A percentile compares a stretch with the other conserved stretches of the same genome.
These are phyloP conservation scores for Philotrypesis tridentata DNA, from an alignment of 1,140 invertebrate genomes.

Conservation along the genomic window DNA sequence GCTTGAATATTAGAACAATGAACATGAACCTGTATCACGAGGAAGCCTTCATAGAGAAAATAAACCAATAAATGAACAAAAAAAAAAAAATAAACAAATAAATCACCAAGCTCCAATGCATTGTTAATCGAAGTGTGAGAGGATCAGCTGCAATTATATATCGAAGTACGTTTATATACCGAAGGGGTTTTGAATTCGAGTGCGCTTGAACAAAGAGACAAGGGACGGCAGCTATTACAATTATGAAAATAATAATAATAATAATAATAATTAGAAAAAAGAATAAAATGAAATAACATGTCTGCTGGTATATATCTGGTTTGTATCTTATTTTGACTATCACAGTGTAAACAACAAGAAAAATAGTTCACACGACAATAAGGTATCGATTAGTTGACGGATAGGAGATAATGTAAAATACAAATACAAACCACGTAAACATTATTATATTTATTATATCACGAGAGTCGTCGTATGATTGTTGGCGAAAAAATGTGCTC, in stretches of 20 bases:
- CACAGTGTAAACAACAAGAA: slow-evolving; percentile 51
- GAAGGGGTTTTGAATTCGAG: slow-evolving; percentile 36
- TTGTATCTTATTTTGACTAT: slow-evolving; percentile 45
- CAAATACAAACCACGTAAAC: slow-evolving; percentile 70
- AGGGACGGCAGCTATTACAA: slow-evolving; percentile 27
- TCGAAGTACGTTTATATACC: neutral
- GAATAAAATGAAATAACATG: slow-evolving; percentile 29
- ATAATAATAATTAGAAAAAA: slow-evolving; percentile 32
- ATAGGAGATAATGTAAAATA: slow-evolving; percentile 71
- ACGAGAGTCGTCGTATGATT: slow-evolving; percentile 57
- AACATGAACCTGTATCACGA: slow-evolving; percentile 2
- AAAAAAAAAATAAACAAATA: neutral
- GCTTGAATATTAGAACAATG: slow-evolving; percentile 31
- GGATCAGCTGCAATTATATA: slow-evolving; percentile 28
- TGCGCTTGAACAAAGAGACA: slow-evolving; percentile 18
- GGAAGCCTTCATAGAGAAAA: slow-evolving; percentile 32
- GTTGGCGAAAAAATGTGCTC: slow-evolving; percentile 54
- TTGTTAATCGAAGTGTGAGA: slow-evolving; percentile 19
- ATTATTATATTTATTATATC: slow-evolving; percentile 73
- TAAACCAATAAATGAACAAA: slow-evolving; percentile 7
- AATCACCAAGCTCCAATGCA: neutral
- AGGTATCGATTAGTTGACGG: slow-evolving; percentile 73
- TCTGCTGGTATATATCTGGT: slow-evolving; percentile 41
- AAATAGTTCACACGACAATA: slow-evolving; percentile 74
- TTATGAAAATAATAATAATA: slow-evolving; percentile 5